Conservation (phyloP, 2,113 vertebrate species). For the Phoenicopterus ruber region DNA sequence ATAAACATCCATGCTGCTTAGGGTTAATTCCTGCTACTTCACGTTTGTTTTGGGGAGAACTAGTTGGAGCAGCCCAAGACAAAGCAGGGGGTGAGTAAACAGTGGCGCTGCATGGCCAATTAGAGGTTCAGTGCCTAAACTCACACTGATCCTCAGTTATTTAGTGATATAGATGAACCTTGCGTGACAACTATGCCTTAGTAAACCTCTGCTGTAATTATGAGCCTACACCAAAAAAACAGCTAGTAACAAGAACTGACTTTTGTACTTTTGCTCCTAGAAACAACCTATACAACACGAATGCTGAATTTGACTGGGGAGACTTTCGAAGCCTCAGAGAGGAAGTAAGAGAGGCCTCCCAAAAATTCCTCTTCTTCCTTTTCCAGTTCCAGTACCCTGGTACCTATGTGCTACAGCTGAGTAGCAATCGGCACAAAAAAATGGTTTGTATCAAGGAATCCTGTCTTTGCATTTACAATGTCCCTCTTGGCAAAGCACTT, state of each 20-base stretch:
- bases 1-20: neutral
- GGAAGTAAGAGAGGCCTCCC: conserved; percentile 58
- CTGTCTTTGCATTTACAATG: neutral
- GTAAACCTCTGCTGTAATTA: neutral
- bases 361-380: conserved; percentile 71
- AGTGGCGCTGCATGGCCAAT: neutral
- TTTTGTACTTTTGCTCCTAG: conserved; percentile 53
- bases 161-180: accelerated
- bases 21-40: neutral
- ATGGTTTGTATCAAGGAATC: conserved; percentile 72
- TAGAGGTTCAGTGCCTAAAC: neutral
- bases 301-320: conserved; percentile 86
- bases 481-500: neutral
- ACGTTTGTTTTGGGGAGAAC: neutral
- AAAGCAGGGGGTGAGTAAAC: neutral
- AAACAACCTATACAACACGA: conserved; percentile 86
- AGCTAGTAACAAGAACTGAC: accelerated
- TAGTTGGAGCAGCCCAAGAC: neutral
- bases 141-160: neutral
- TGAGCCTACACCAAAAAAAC: accelerated
- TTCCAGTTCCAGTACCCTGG: conserved; percentile 79
- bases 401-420: conserved; percentile 83
- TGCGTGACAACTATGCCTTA: neutral
- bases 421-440: conserved; percentile 79
- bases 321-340: conserved; percentile 77